These are phyloP conservation scores for Catostomus latipinnis DNA, from an alignment of 2,797 vertebrate genomes.

Conservation along the genomic window DNA sequence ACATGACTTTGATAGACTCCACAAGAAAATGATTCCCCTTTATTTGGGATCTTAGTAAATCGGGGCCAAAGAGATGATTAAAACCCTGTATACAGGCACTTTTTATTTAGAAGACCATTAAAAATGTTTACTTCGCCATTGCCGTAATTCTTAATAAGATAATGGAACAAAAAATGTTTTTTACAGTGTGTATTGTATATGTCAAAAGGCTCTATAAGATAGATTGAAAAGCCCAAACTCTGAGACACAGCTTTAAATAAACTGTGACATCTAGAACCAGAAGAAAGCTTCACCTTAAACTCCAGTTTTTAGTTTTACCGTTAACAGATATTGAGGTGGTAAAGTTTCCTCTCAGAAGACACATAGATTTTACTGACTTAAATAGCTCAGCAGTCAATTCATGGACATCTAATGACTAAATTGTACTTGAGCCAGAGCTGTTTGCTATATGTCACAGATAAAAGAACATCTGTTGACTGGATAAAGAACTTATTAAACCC, in stretches of 20 bases:
- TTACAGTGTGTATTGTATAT: neutral
- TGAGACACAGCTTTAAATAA: constrained; percentile 10
- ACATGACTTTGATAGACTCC: too few relatives aligned
- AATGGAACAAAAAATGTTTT: neutral
- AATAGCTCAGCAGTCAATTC: constrained; percentile 77
- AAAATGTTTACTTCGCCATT: neutral
- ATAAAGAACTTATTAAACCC: constrained; percentile 75
- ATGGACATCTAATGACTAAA: constrained; percentile 76
- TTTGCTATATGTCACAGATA: constrained; percentile 77
- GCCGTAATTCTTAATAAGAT: neutral
- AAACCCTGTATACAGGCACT: constrained; percentile 8
- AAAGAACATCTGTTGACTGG: constrained; percentile 76
- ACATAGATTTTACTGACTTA: constrained; percentile 75
- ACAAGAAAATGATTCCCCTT: too few relatives aligned
- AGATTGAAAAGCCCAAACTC: neutral
- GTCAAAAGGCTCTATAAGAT: neutral
- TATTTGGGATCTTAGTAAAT: too few relatives aligned
- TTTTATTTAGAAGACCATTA: constrained; percentile 16
- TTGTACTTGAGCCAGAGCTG: constrained; percentile 73
- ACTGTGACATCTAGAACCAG: neutral
- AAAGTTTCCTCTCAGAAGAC: constrained; percentile 41
- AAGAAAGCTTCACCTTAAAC: constrained; percentile 2
- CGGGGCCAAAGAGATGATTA: neutral
- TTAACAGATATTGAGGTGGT: constrained; percentile 9
- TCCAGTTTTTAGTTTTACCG: neutral